A percentile compares a stretch with the other conserved stretches of the same genome.
Evolutionary conservation across 2,797 vertebrate genomes (phyloP).

Genomic region (Sternarchorhynchus goeldii): DNA sequence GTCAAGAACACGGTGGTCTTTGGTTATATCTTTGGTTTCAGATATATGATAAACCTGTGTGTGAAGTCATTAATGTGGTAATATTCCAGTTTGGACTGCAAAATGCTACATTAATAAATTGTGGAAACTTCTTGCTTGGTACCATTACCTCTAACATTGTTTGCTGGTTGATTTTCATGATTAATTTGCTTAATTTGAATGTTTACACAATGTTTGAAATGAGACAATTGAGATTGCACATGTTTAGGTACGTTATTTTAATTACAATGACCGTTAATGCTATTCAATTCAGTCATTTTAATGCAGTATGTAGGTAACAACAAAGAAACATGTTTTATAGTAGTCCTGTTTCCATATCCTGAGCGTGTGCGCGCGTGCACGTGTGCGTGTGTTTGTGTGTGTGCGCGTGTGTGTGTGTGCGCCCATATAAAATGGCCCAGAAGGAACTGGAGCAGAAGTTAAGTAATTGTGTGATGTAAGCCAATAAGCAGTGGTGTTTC

Average conservation of each 20-base stretch:
- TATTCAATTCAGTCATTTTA: no score
- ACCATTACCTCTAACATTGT: no score
- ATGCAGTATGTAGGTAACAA: neutral
- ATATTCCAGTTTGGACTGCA: constrained; percentile 10
- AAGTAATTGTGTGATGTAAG: constrained; percentile 62
- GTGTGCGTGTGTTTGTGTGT: constrained; percentile 58
- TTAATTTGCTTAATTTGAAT: no score
- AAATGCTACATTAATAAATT: neutral
- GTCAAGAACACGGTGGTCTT: neutral
- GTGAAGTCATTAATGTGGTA: neutral
- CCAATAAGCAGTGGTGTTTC: constrained; percentile 50
- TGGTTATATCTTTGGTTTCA: constrained; percentile 17
- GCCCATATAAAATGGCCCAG: constrained; percentile 64
- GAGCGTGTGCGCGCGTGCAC: constrained; percentile 2
- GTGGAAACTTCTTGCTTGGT: no score
- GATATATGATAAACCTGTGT: neutral
- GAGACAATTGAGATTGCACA: no score
- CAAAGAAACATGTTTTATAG: neutral
- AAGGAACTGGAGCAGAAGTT: constrained; percentile 78
- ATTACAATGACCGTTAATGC: no score
- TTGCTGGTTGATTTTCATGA: no score
- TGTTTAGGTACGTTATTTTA: no score
- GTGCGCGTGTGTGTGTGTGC: constrained; percentile 60
- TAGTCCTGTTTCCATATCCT: neutral
- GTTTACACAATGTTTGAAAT: no score